Evolutionary conservation across 2,113 vertebrate genomes (phyloP).

Genomic region (Bungarus multicinctus): DNA sequence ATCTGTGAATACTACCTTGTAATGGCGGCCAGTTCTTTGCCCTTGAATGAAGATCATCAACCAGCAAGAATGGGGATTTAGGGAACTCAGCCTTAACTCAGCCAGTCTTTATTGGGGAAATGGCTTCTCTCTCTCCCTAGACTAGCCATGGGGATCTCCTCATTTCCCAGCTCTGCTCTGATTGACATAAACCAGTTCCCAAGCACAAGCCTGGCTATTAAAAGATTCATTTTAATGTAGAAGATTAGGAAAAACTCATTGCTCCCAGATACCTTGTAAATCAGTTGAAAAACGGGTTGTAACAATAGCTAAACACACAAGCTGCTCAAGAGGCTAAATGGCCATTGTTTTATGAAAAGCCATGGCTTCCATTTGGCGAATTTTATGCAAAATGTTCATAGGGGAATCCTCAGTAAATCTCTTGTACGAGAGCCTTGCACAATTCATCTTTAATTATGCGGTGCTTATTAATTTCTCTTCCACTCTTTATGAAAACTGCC

Average conservation of each 20-base stretch:
- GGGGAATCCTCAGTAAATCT: conserved; percentile 7
- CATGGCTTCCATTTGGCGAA: conserved; percentile 15
- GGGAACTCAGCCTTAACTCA: neutral
- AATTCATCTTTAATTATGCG: conserved; percentile 24
- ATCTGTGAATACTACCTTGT: neutral
- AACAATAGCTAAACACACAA: conserved; percentile 17
- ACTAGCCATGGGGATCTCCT: neutral
- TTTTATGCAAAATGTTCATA: conserved; percentile 19
- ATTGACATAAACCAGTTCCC: conserved; percentile 20
- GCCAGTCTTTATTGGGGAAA: neutral
- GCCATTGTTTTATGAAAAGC: conserved; percentile 31
- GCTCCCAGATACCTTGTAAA: conserved; percentile 25
- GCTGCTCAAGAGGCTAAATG: neutral
- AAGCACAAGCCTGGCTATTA: conserved; percentile 5
- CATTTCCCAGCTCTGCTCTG: neutral
- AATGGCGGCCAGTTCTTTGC: neutral
- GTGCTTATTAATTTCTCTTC: conserved; percentile 30
- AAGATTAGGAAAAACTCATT: neutral
- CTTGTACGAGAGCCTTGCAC: conserved; percentile 14
- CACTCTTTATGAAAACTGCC: neutral
- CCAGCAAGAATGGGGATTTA: neutral
- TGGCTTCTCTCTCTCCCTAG: neutral
- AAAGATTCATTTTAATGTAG: conserved; percentile 36
- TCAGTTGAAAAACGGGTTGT: conserved; percentile 15
- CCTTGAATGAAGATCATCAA: neutral